phyloP scores from a whole-genome alignment of 2,113 vertebrate species.

The Xiphophorus couchianus region DNA sequence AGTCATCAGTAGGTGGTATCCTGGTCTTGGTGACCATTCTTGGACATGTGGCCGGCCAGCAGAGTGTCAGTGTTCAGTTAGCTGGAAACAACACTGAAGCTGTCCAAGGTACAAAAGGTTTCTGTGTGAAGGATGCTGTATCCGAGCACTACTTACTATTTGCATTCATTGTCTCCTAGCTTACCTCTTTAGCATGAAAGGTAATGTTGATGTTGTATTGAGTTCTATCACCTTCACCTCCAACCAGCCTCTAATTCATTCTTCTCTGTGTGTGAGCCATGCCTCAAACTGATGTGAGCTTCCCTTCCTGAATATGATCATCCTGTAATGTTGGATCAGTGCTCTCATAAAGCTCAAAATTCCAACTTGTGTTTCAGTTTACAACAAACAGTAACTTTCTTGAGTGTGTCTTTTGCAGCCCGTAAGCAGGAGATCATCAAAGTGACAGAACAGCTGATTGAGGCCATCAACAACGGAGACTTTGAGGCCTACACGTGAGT shows the following conservation, averaged over 20 bases:
- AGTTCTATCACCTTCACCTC: neutral
- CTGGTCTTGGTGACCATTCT: conserved; percentile 15
- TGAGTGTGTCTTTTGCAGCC: conserved; percentile 74
- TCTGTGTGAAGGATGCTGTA: neutral
- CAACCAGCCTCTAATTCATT: neutral
- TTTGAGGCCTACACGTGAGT: conserved; percentile 99
- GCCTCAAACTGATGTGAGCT: neutral
- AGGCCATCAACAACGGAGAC: conserved; percentile 98
- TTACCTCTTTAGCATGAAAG: conserved; percentile 71
- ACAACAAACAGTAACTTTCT: neutral
- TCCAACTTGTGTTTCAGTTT: neutral
- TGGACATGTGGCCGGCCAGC: neutral
- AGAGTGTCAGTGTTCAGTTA: conserved; percentile 33
- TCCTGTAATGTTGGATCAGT: conserved; percentile 10
- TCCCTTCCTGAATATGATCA: neutral
- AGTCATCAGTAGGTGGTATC: neutral
- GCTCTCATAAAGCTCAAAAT: conserved; percentile 7
- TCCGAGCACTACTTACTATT: conserved; percentile 32
- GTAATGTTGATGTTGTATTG: conserved; percentile 52
- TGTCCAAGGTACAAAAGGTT: conserved; percentile 37
- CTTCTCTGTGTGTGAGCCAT: conserved; percentile 1
- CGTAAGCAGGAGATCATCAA: conserved; percentile 99
- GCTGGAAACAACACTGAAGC: neutral
- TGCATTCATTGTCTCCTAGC: conserved; percentile 66
- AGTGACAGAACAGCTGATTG: conserved; percentile 96